Base-by-base conservation (phyloP, 2,888 invertebrate species). In the Trichacis sp. region DNA sequence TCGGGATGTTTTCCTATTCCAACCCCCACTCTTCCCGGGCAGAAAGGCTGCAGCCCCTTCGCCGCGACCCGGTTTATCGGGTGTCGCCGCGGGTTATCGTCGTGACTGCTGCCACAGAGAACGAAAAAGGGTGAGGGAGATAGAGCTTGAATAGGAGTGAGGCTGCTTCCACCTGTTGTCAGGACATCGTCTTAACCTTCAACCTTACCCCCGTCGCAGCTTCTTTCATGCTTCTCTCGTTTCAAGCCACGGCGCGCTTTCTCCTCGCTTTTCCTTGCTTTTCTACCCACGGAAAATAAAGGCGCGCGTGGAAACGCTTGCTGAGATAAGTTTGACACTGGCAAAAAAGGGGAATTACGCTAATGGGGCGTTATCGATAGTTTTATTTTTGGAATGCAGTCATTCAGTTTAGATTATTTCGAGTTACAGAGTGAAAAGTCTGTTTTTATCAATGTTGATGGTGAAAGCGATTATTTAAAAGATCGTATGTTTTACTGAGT, bases 71-170 rank as follows among this genome's bases (percentile, higher is more conserved):
- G 73, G 79, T 82, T 84, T 83, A 84, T 84, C 83, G 82, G 81
- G 82, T 82, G 83, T 83, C 83, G 83, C 83, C 81, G 82, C 81
- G 80, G 83, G 82, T 83, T 84, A 83, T 84, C 84, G 80, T 79
- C 74, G 77, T 77, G 76, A 76, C 77, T 80, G 80, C 79, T 76
- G 78, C 76, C 78, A 75, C 76, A 73, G 75, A 73, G 75, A 77
- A 77, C 75, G 76, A 74, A 74, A 76, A 63, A 65, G 67, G 46
- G 64, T 24, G 53, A 64, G 64, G 59, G 56, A 64, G 55, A 62
- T 48, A 60, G 55, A 63, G 64, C 64, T 58, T 49, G 57, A 69
- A 61, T 54, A 61, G 68, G 72, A 73, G 76, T 73, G 77, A 78
- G 78, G 77, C 78, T 78, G 80, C 79, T 77, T 80, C 83, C 83